Base-by-base conservation (phyloP, 2,797 vertebrate species). In the Halcyon badia region DNA sequence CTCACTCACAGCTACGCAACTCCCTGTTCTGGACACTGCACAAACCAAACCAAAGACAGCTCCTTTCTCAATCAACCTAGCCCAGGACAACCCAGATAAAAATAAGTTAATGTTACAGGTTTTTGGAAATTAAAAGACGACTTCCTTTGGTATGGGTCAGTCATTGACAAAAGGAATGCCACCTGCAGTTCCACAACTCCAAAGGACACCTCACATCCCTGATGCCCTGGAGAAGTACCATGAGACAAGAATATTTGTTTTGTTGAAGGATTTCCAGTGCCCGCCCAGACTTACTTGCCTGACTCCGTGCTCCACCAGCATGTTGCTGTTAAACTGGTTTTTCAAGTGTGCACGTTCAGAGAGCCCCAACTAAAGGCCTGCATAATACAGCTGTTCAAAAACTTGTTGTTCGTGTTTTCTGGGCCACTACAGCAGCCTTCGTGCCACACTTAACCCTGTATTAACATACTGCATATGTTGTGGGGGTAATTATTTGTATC, bases 291-390 rank as follows among this genome's bases (percentile, higher is more conserved):
- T 66, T 48, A 69, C 17, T 25, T 42, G 49, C 28, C 11, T 66
- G 41, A 73, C 41, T 79, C 51, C 31, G 6, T 44, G 49, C 26
- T 82, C 69, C 88, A 51, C 52, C 62, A 70, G 58, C 39, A 72
- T 51, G 7, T 10, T 87, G 62, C 72, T 57, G 84, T 54, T 87
- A 69, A 96, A 92, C 90, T 78, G 69, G 82, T 95, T 91, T 91
- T 91, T 87, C 92, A 65, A 78, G 78, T 6, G 19, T 35, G n/a
- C 19, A 30, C 33, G 41, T 70, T 83, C 65, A 87, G 39, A 91
- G 4, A 57, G 31, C 39, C 57, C 49, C 64, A 83, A 84, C 57
- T 24, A 92, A 84, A 83, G 20, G 10, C 10, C 37, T 2, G 1
- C 46, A 41, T 24, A 76, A 70, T 31, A 35, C 0, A 1, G 24